Conservation (phyloP, 1,140 invertebrate species). For the Drosophila sucinea region DNA sequence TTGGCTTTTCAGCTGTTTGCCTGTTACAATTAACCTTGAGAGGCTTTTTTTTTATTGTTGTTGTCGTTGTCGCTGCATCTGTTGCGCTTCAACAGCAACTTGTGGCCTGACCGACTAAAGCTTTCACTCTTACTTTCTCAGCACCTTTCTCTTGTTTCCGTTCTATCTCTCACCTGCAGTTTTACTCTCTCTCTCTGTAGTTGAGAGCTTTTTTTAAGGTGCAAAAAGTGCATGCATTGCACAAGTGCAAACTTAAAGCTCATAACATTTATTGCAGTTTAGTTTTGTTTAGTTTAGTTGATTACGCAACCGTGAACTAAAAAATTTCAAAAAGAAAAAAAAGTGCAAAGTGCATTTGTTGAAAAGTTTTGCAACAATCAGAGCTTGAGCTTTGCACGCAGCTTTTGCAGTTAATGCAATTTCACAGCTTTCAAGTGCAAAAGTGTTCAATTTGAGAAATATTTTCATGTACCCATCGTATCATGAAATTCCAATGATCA, state of each 20-base stretch:
- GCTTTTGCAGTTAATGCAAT: slow-evolving; percentile 37
- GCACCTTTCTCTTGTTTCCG: background rate
- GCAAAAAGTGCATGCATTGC: background rate
- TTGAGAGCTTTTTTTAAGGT: background rate
- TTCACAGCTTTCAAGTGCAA: slow-evolving; percentile 12
- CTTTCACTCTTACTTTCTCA: slow-evolving; percentile 28
- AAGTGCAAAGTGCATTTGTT: slow-evolving; percentile 31
- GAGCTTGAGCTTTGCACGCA: slow-evolving; percentile 13
- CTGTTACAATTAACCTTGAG: slow-evolving; percentile 7
- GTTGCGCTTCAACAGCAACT: slow-evolving; percentile 70
- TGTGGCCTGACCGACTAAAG: slow-evolving; percentile 41
- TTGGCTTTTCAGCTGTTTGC: slow-evolving; percentile 52
- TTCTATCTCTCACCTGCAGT: slow-evolving; percentile 8
- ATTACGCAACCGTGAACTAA: slow-evolving; percentile 33
- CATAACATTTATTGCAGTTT: slow-evolving; percentile 11
- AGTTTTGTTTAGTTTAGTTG: slow-evolving; percentile 24
- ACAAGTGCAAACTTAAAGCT: background rate
- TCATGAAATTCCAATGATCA: background rate
- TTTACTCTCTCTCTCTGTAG: background rate
- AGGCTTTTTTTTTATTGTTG: background rate
- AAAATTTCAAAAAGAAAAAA: background rate
- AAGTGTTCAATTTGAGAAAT: background rate
- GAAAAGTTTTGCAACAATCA: slow-evolving; percentile 33
- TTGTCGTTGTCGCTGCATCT: slow-evolving; percentile 42
- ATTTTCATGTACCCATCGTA: background rate